Evolutionary conservation across 2,113 vertebrate genomes (phyloP).

Genomic region (Oryzias celebensis): DNA sequence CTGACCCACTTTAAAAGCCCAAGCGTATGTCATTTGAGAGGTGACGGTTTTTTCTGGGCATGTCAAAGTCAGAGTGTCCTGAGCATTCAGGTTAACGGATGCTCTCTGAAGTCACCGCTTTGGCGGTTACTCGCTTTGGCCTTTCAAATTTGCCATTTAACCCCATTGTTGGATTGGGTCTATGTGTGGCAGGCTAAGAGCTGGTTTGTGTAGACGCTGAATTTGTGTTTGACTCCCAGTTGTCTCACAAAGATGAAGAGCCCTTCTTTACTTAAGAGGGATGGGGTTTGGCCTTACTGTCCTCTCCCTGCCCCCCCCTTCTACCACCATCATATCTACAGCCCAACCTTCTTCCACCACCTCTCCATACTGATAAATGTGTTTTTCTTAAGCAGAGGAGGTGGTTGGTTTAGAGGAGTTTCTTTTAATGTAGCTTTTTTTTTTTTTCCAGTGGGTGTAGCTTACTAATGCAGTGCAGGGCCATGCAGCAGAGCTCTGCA

Average conservation of each 20-base stretch:
- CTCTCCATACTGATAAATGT: slow-evolving; percentile 68
- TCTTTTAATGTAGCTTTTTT: slow-evolving; percentile 64
- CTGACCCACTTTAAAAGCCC: slow-evolving; percentile 61
- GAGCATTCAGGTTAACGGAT: slow-evolving; percentile 48
- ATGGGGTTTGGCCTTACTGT: slow-evolving; percentile 61
- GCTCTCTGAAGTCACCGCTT: slow-evolving; percentile 39
- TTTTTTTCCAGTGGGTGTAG: slow-evolving; percentile 4
- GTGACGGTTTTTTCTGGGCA: slow-evolving; percentile 13
- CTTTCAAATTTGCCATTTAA: slow-evolving; percentile 49
- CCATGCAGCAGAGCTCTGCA: slow-evolving; percentile 50
- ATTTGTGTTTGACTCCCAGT: slow-evolving; percentile 21
- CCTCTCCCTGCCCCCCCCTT: slow-evolving; percentile 33
- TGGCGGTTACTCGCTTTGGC: slow-evolving; percentile 41
- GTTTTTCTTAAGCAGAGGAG: slow-evolving; percentile 68
- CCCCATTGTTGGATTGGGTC: slow-evolving; percentile 57
- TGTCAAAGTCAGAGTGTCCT: slow-evolving; percentile 35
- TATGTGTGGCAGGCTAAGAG: slow-evolving; percentile 6
- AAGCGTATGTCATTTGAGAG: slow-evolving; percentile 43
- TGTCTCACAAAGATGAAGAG: slow-evolving; percentile 62
- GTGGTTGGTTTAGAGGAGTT: slow-evolving; percentile 58
- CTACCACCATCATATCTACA: slow-evolving; percentile 30
- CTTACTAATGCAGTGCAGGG: slow-evolving; percentile 63
- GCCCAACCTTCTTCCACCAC: slow-evolving; percentile 10
- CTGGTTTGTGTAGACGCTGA: background rate
- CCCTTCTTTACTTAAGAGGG: slow-evolving; percentile 56